Percentiles rank a stretch among this genome's conserved stretches.
These are phyloP conservation scores for Pangasius sanitwongsei DNA, from an alignment of 2,797 vertebrate species.

Conservation along the genomic window DNA sequence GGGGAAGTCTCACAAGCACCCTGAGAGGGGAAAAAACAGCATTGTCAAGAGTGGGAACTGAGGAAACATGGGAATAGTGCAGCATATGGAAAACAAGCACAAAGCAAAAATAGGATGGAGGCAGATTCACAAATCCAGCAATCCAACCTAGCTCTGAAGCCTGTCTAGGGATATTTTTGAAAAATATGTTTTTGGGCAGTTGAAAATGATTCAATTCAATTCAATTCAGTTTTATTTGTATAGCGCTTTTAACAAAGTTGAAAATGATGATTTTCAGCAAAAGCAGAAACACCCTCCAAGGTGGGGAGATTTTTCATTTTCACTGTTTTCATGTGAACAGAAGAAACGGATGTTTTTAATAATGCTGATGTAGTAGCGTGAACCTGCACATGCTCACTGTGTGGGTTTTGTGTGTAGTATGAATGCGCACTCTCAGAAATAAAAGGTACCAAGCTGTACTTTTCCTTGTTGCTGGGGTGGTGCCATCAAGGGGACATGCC, in stretches of 20 bases:
- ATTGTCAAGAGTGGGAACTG: slow-evolving; percentile 55
- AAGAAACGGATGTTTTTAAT: background rate
- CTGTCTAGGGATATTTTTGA: background rate
- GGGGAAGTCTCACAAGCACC: slow-evolving; percentile 60
- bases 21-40: slow-evolving; percentile 69
- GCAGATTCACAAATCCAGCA: slow-evolving; percentile 37
- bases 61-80: slow-evolving; percentile 30
- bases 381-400: too few species aligned
- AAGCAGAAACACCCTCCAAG: background rate
- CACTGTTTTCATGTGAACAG: background rate
- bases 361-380: background rate
- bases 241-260: too few species aligned
- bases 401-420: background rate
- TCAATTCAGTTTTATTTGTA: too few species aligned
- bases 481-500: background rate
- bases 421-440: background rate
- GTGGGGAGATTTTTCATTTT: background rate
- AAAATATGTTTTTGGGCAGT: background rate
- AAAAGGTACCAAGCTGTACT: background rate
- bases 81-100: slow-evolving; percentile 64
- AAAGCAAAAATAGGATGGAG: slow-evolving; percentile 61
- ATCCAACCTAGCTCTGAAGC: background rate
- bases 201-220: background rate
- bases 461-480: background rate
- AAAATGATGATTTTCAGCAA: background rate